Conservation (phyloP, 2,797 vertebrate genomes). For the Neopelma chrysocephalum region DNA sequence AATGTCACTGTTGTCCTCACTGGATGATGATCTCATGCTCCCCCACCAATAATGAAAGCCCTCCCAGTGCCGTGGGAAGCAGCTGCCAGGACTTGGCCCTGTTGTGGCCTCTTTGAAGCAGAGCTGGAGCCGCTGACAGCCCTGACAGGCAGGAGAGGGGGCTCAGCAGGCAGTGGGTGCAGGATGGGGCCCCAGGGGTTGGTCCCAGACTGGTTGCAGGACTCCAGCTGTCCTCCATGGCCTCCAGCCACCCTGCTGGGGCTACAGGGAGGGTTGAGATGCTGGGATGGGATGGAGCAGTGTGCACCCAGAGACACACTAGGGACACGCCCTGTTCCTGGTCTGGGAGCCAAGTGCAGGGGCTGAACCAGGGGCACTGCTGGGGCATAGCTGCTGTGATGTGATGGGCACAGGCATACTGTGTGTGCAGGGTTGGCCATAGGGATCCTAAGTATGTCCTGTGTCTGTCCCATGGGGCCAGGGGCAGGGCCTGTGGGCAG, state of each 20-base stretch:
- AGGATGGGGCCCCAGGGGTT: neutral
- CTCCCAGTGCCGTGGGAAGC: neutral
- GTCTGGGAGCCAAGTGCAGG: too few relatives aligned
- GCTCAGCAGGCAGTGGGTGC: neutral
- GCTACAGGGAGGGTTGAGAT: neutral
- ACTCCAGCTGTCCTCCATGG: neutral
- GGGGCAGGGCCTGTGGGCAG: neutral
- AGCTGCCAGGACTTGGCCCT: neutral
- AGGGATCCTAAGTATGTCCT: too few relatives aligned
- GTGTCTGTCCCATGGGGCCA: neutral
- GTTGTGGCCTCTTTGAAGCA: neutral
- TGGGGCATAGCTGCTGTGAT: neutral
- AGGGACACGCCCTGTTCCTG: neutral
- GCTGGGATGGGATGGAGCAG: neutral
- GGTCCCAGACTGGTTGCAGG: fast-evolving
- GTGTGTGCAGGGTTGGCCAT: neutral
- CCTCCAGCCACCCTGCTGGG: fast-evolving
- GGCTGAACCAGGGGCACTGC: neutral
- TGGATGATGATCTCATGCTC: neutral
- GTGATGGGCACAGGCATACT: fast-evolving
- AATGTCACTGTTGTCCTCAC: constrained; percentile 37
- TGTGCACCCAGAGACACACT: fast-evolving
- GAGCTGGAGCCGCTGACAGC: neutral
- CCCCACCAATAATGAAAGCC: neutral
- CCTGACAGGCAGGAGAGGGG: neutral